Base-by-base conservation (phyloP, 2,797 vertebrate genomes). In the Oryzias sinensis region DNA sequence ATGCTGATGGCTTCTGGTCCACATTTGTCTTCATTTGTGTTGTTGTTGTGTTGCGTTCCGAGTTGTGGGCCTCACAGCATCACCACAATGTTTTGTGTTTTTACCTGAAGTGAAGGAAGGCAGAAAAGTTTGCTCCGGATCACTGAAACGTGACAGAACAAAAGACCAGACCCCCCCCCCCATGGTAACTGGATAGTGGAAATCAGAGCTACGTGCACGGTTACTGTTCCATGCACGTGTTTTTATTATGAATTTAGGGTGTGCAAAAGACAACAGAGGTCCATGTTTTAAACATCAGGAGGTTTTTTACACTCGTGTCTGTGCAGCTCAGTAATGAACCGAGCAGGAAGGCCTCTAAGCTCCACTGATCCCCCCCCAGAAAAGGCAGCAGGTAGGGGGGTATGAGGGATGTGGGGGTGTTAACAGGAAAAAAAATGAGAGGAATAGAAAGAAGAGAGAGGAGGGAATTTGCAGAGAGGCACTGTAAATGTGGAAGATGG, bases 301-400 rank as follows among this genome's bases (percentile, higher is more conserved):
- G 69, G 29, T 59, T 62, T 80, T 64, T 81, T 63, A 59, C 72
- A 70, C 67, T 63, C 60, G n/a, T 86, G 77, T 86, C 77, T 81
- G 76, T 79, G 74, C 72, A 62, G 61, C 68, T 74, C 80, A 48
- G 77, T 86, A 88, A 88, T 86, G 86, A 88, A 90, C 48, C 78
- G 82, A 74, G 80, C 79, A 86, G 77, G 82, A 88, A 83, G 86
- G 78, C 65, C 83, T 82, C 72, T 81, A 79, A 88, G 87, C 86
- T 85, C 79, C 79, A 74, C 79, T 88, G 88, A 88, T 86, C 80
- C 81, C 70, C 70, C 18, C 77, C 81, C 69, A 74, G 76, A 77
- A 77, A 80, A 68, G 72, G 65, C 65, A 77, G 67, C 57, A 63
- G 66, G 60, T 71, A 68, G 54, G 70, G 66, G 63, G 62, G 60